A percentile compares a stretch with the other conserved stretches of the same genome.
These are phyloP conservation scores for Microcebus griseorufus DNA, from an alignment of 2,113 vertebrate species.

Conservation along the genomic window DNA sequence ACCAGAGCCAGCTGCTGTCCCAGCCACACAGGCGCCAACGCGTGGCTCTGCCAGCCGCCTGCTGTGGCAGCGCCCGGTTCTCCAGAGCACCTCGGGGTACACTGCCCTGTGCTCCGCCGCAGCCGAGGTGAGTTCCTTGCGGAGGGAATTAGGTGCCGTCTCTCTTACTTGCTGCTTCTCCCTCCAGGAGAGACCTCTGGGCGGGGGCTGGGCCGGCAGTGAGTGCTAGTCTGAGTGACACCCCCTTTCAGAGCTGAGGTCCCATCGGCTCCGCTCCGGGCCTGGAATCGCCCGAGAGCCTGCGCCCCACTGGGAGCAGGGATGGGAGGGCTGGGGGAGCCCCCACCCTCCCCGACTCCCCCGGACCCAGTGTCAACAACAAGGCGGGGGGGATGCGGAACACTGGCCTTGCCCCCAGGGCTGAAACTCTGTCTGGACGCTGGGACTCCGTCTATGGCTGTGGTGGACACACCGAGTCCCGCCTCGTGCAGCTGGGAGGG, in stretches of 20 bases:
- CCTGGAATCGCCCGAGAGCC: too few relatives aligned
- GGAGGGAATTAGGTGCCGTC: not conserved
- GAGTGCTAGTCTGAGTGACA: too few relatives aligned
- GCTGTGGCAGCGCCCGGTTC: too few relatives aligned
- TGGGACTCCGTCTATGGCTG: not conserved
- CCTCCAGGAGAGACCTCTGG: not conserved
- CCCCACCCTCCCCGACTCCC: too few relatives aligned
- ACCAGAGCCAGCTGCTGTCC: not conserved
- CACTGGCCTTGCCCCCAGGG: too few relatives aligned
- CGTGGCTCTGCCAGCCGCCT: not conserved
- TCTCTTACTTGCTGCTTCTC: not conserved
- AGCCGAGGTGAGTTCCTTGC: not conserved
- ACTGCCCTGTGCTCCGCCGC: not conserved
- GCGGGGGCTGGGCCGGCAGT: not conserved
- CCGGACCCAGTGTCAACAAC: not conserved
- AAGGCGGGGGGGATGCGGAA: too few relatives aligned
- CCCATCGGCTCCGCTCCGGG: too few relatives aligned
- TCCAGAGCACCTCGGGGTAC: not conserved
- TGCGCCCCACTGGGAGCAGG: too few relatives aligned
- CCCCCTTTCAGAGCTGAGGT: too few relatives aligned
- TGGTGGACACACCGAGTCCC: not conserved
- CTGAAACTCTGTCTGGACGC: too few relatives aligned
- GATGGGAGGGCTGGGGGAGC: too few relatives aligned
- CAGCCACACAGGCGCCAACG: too few relatives aligned
- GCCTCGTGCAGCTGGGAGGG: rapidly evolving